Percentiles rank a stretch among this genome's conserved stretches.
phyloP scores from a whole-genome alignment of 2,113 vertebrate genomes.

The Mobula hypostoma region DNA sequence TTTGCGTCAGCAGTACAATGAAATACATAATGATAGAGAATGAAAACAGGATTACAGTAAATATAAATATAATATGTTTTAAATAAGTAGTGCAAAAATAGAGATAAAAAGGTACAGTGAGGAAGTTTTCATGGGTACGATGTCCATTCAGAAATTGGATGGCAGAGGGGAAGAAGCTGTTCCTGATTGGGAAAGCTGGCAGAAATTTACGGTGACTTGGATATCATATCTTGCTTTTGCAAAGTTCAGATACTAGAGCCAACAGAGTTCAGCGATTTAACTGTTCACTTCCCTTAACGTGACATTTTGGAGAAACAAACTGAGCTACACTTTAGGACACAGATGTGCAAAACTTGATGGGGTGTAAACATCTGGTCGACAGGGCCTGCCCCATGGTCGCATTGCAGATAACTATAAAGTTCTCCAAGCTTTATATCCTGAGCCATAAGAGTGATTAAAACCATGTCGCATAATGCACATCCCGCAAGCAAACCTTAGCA shows the following conservation, averaged over 20 bases:
- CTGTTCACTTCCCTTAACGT: not conserved
- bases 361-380: not conserved
- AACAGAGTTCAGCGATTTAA: not conserved
- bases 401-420: not conserved
- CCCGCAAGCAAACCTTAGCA: too few relatives aligned
- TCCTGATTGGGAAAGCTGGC: not conserved
- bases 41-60: too few relatives aligned
- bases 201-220: not conserved
- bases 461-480: not conserved
- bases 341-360: not conserved
- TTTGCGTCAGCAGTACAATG: too few relatives aligned
- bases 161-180: too few relatives aligned
- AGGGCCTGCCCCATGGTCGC: not conserved
- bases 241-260: not conserved
- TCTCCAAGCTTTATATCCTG: not conserved
- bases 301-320: not conserved
- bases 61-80: too few relatives aligned
- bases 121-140: too few relatives aligned
- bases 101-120: too few relatives aligned
- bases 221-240: not conserved
- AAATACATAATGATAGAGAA: too few relatives aligned
- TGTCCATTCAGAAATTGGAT: too few relatives aligned
- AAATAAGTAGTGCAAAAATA: too few relatives aligned
- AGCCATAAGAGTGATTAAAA: not conserved
- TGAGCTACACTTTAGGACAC: not conserved